Base-by-base conservation (phyloP, 2,113 vertebrate species). In the Charina bottae region DNA sequence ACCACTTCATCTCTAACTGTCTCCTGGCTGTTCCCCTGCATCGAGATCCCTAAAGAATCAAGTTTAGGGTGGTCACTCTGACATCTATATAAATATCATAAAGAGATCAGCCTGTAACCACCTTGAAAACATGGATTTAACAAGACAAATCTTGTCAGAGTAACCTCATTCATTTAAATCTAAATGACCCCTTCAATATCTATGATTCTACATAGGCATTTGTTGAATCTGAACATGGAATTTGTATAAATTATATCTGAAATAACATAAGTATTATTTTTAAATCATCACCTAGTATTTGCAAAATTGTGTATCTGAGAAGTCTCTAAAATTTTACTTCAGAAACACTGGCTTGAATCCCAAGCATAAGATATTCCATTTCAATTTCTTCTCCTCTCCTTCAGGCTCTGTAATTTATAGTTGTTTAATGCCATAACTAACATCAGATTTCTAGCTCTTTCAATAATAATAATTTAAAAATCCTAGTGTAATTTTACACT, bases 401-500 rank as follows among this genome's bases (percentile, higher is more conserved):
- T 6, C 33, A 78, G 33, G 7, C 21, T 17, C 72, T 37, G 37
- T 37, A 33, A 78, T 37, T 37, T 78, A 42, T 21, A n/a, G 46
- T 62, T 87, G 49, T 83, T 55, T 62, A 83, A 53, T 59, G 46
- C 26, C 26, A n/a, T 54, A 87, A 42, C 42, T 24, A 88, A 33
- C 37, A 28, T 88, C 26, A 54, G 23, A 10, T 89, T 88, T 92
- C 55, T 78, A 83, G 10, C 26, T 83, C 12, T 88, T 83, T 19
- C 59, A 23, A 42, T 88, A 78, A 37, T 37, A 78, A 37, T 21
- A 78, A 21, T 37, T 78, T 21, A 26, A 56, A 56, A n/a, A 89
- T 64, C 26, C 53, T 55, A 93, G 64, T 54, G 83, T 83, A 62
- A 90, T 88, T 90, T 93, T 83, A 83, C 62, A 90, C 68, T 93